These are phyloP conservation scores for Diplazon laetatorius DNA, from an alignment of 2,888 invertebrate genomes.

Conservation along the genomic window DNA sequence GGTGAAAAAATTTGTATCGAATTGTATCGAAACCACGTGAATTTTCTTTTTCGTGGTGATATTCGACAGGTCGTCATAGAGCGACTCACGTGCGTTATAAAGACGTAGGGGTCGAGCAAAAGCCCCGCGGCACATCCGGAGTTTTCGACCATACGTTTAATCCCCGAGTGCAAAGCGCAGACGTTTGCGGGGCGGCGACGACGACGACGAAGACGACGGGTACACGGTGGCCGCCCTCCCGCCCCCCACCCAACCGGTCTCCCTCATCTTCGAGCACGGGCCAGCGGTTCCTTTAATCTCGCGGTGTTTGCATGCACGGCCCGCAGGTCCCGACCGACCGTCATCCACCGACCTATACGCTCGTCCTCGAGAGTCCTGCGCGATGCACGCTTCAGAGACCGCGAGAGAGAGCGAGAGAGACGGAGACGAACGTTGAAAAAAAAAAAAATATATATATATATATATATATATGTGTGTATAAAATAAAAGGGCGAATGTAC, in stretches of 20 bases:
- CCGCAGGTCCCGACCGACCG: conserved; percentile 65
- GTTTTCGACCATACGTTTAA: conserved; percentile 54
- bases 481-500: conserved; percentile 57
- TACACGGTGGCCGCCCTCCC: conserved; percentile 3
- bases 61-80: conserved; percentile 49
- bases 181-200: conserved; percentile 44
- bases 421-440: too few relatives aligned
- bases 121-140: conserved; percentile 65
- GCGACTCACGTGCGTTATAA: conserved; percentile 24
- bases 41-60: conserved; percentile 40
- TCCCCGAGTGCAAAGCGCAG: conserved; percentile 23
- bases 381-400: conserved; percentile 2
- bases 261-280: conserved; percentile 67
- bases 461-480: too few relatives aligned
- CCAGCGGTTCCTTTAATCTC: conserved; percentile 81
- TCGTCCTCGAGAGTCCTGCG: neutral
- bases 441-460: too few relatives aligned
- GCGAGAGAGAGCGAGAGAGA: conserved; percentile 41
- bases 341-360: conserved; percentile 58
- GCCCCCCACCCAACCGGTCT: too few relatives aligned
- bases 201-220: conserved; percentile 51
- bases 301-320: conserved; percentile 80
- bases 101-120: conserved; percentile 50
- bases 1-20: too few relatives aligned
- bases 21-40: neutral